Evolutionary conservation across 2,113 vertebrate species (phyloP).

Genomic region (Parus major): DNA sequence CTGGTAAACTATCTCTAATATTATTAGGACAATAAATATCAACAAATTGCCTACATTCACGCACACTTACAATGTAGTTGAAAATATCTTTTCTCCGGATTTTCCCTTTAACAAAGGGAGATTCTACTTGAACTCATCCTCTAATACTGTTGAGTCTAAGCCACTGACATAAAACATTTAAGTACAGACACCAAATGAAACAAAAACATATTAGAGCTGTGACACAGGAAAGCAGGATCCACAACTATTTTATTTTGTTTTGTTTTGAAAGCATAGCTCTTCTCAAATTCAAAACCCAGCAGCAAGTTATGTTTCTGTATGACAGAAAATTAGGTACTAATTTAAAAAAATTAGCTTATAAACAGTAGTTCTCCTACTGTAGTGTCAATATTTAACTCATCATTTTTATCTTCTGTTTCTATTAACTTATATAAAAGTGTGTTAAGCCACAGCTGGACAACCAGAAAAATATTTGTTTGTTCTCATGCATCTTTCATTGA

Average conservation of each 20-base stretch:
- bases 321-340: neutral
- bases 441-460: neutral
- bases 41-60: neutral
- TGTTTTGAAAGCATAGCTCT: neutral
- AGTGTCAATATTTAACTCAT: neutral
- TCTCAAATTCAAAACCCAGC: neutral
- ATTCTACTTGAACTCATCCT: neutral
- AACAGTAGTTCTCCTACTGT: neutral
- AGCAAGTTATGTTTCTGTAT: neutral
- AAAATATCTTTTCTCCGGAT: neutral
- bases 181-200: neutral
- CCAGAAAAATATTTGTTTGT: constrained; percentile 15
- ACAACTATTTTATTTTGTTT: neutral
- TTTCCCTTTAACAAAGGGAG: neutral
- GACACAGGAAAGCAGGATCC: neutral
- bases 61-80: neutral
- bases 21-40: neutral
- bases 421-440: neutral
- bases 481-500: constrained; percentile 15
- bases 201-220: neutral
- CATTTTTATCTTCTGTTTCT: neutral
- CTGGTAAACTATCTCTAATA: neutral
- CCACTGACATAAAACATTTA: neutral
- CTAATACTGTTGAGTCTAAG: neutral
- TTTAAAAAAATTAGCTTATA: neutral